These are phyloP conservation scores for Bothrops alternatus DNA, from an alignment of 2,797 vertebrate species.

Conservation along the genomic window DNA sequence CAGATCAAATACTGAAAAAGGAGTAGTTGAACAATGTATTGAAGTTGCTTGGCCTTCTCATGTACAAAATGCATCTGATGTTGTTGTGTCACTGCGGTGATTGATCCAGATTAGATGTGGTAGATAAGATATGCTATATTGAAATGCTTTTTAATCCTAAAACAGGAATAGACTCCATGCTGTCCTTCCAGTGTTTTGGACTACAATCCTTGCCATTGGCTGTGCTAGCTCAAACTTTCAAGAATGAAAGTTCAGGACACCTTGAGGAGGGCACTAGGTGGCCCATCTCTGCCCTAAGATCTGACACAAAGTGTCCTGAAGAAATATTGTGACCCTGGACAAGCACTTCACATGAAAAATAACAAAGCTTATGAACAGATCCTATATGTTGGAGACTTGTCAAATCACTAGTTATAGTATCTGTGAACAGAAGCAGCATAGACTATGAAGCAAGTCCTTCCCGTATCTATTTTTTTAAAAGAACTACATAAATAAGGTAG, in stretches of 20 bases:
- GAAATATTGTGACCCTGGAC: constrained; percentile 62
- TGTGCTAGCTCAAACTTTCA: not conserved
- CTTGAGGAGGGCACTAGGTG: not conserved
- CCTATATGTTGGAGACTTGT: constrained; percentile 53
- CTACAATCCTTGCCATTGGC: not conserved
- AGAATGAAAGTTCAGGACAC: not conserved
- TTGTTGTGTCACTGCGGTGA: constrained; percentile 70
- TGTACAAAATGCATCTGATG: constrained; percentile 63
- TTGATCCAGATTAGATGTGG: constrained; percentile 71
- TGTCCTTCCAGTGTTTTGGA: not conserved
- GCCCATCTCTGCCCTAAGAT: not conserved
- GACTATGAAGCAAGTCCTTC: constrained; percentile 50
- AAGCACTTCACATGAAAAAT: constrained; percentile 61
- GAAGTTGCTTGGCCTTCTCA: constrained; percentile 65
- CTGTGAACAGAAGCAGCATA: constrained; percentile 49
- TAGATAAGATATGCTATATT: constrained; percentile 72
- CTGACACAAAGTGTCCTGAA: constrained; percentile 60
- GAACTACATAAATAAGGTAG: constrained; percentile 48
- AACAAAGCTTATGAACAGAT: constrained; percentile 49
- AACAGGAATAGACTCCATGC: not conserved
- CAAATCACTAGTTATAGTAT: not conserved
- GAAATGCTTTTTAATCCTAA: constrained; percentile 72
- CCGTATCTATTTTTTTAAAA: constrained; percentile 13
- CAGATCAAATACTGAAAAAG: constrained; percentile 39
- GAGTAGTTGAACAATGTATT: constrained; percentile 59